A percentile compares a stretch with the other conserved stretches of the same genome.
phyloP scores from a whole-genome alignment of 2,888 invertebrate species.

The Xestoiulus laeticollis region DNA sequence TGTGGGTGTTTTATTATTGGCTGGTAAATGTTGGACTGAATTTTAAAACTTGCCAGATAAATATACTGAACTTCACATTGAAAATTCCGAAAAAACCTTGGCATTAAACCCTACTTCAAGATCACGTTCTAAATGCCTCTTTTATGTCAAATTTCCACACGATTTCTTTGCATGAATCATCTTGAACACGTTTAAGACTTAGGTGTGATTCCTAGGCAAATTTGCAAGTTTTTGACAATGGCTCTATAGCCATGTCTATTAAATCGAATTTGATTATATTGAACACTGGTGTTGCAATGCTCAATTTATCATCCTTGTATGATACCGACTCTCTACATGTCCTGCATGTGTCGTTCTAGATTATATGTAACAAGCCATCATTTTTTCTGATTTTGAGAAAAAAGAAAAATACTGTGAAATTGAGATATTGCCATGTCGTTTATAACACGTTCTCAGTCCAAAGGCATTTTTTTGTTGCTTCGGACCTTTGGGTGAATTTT shows the following conservation, averaged over 20 bases:
- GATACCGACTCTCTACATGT: background rate
- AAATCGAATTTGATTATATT: too few relatives aligned
- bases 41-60: background rate
- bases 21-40: background rate
- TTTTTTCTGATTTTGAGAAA: background rate
- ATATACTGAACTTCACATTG: background rate
- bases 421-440: conserved; percentile 15
- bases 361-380: background rate
- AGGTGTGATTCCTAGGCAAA: too few relatives aligned
- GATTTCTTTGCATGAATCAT: background rate
- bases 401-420: background rate
- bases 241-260: too few relatives aligned
- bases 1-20: background rate
- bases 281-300: too few relatives aligned
- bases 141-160: background rate
- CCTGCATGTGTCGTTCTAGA: background rate
- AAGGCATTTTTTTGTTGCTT: background rate
- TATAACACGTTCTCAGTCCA: background rate
- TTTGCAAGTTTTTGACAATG: too few relatives aligned
- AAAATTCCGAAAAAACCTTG: background rate
- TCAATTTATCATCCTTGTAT: background rate
- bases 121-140: background rate
- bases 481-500: background rate
- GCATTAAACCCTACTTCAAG: background rate
- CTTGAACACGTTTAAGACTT: background rate